These are phyloP conservation scores for Thereva nobilitata DNA, from an alignment of 2,888 invertebrate genomes.

Conservation along the genomic window DNA sequence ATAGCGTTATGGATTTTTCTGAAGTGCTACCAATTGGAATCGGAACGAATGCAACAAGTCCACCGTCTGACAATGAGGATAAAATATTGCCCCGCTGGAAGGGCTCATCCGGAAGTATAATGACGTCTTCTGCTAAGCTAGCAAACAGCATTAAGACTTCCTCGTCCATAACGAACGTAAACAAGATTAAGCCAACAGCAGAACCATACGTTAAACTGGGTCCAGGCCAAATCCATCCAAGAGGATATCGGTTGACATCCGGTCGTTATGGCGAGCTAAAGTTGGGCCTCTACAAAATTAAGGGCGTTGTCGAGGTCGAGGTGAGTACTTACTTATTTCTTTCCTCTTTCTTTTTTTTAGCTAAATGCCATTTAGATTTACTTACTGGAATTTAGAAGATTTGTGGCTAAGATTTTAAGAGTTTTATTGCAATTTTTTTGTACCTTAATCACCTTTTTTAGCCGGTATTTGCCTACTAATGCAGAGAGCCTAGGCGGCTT, in stretches of 20 bases:
- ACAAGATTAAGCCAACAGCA: constrained; percentile 44
- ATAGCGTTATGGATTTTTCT: constrained; percentile 63
- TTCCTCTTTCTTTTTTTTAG: too few relatives aligned
- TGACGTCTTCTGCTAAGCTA: constrained; percentile 5
- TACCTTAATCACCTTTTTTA: too few relatives aligned
- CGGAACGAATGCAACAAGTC: constrained; percentile 61
- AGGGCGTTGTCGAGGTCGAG: constrained; percentile 90
- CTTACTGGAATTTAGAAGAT: too few relatives aligned
- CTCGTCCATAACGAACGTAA: constrained; percentile 53
- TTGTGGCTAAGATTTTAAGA: too few relatives aligned
- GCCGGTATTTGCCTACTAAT: too few relatives aligned
- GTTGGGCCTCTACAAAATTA: constrained; percentile 85
- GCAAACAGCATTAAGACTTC: constrained; percentile 19
- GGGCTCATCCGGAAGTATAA: constrained; percentile 52
- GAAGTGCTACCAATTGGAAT: constrained; percentile 56
- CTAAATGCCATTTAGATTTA: too few relatives aligned
- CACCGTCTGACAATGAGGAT: constrained; percentile 63
- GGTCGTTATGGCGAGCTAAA: constrained; percentile 81
- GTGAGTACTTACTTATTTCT: constrained; percentile 54
- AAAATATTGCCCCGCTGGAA: constrained; percentile 54
- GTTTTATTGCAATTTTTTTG: too few relatives aligned
- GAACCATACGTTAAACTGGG: constrained; percentile 63
- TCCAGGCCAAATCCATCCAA: constrained; percentile 80
- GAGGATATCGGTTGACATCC: constrained; percentile 70
- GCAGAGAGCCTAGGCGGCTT: too few relatives aligned